Conservation (phyloP, 2,113 vertebrate genomes). For the Eubucco bourcierii region DNA sequence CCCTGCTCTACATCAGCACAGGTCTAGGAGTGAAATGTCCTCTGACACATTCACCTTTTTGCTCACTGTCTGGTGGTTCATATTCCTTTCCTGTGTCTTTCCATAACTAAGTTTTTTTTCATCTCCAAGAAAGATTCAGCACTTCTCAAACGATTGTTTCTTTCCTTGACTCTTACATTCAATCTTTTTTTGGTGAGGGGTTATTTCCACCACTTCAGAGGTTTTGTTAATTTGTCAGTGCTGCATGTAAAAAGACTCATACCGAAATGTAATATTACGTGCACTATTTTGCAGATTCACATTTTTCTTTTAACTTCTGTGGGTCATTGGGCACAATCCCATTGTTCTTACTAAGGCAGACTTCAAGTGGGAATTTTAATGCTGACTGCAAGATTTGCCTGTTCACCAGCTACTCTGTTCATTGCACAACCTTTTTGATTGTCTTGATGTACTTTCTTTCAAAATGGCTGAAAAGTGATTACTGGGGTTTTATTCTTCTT, state of each 20-base stretch:
- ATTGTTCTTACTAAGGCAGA: not conserved
- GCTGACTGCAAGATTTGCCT: not conserved
- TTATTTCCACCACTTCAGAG: not conserved
- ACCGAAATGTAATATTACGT: not conserved
- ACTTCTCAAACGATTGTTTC: not conserved
- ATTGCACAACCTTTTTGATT: not conserved
- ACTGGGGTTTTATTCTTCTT: not conserved
- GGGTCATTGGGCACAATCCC: not conserved
- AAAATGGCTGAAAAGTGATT: not conserved
- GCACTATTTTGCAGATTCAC: not conserved
- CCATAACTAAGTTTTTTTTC: no score
- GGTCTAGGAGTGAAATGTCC: not conserved
- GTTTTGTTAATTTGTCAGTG: constrained; percentile 11
- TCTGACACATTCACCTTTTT: not conserved
- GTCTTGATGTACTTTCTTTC: not conserved
- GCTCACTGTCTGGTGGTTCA: not conserved
- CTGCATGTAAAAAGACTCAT: constrained; percentile 2
- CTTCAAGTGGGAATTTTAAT: not conserved
- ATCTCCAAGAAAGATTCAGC: not conserved
- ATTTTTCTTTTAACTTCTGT: not conserved
- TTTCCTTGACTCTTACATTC: not conserved
- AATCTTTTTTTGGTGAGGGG: not conserved
- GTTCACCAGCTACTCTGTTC: not conserved
- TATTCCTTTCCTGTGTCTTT: not conserved
- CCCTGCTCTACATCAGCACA: not conserved